Base-by-base conservation (phyloP, 2,113 vertebrate species). In the Phalacrocorax aristotelis region DNA sequence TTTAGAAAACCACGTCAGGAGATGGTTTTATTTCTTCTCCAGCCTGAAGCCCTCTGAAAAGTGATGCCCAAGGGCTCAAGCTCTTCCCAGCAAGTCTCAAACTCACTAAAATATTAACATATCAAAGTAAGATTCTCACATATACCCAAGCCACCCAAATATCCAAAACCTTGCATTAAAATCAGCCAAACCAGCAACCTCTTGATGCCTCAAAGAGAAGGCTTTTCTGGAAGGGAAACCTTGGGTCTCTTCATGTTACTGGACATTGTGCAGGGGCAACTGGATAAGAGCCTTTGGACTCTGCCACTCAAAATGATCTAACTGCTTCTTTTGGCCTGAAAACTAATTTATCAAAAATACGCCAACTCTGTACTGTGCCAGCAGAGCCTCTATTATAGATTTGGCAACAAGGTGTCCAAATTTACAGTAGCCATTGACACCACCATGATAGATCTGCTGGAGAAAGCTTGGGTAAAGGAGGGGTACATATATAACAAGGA, bases 61-160 rank as follows among this genome's bases (percentile, higher is more conserved):
- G 10, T 58, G 36, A 80, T 14, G 3, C 49, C 66, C 58, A 90
- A 75, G 74, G 75, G 55, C 78, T 88, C 61, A 80, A 74, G 58
- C 58, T 96, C 68, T 90, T 92, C 76, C 75, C 68, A 88, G 44
- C 20, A 86, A 96, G 61, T 83, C 52, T 87, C 74, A 94, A 82
- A 79, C 61, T 65, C 86, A 88, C 66, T 70, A 57, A 95, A 95
- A 68, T 82, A 76, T 18, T 70, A 52, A 70, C 29, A 85, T 14
- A 89, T 57, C 75, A 89, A 93, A 95, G 62, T 49, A 85, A 82
- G 44, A 75, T 62, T 92, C 65, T 87, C 48, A 65, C 77, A 11
- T 68, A 71, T 40, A n/a, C 19, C 17, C 74, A 79, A 75, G 77
- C 40, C 49, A 79, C 65, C 49, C 66, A 93, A 87, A 87, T 72